Conservation (phyloP, 2,888 invertebrate genomes). For the Lacanobia oleracea region DNA sequence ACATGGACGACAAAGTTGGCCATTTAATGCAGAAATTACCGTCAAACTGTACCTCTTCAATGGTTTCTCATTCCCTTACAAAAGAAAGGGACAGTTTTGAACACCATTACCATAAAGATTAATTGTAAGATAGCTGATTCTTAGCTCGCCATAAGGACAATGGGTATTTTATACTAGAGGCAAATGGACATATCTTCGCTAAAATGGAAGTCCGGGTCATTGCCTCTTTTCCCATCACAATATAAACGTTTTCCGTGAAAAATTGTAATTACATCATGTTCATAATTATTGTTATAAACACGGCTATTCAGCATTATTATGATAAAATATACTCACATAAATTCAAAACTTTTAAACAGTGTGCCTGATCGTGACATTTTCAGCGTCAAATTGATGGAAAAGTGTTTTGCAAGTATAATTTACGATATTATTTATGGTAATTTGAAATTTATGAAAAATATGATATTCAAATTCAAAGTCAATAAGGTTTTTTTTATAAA, state of each 20-base stretch:
- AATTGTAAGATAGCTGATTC: constrained; percentile 1
- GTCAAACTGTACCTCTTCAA: no score
- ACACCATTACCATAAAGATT: constrained; percentile 18
- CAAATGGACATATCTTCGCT: background rate
- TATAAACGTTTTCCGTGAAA: background rate
- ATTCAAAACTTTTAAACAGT: constrained; percentile 31
- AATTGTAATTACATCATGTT: background rate
- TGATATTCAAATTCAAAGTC: constrained; percentile 20
- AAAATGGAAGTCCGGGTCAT: background rate
- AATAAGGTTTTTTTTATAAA: background rate
- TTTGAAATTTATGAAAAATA: constrained; percentile 26
- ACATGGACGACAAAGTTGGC: no score
- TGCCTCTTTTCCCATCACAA: background rate
- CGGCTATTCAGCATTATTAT: constrained; percentile 17
- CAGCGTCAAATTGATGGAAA: constrained; percentile 32
- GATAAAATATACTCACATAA: constrained; percentile 8
- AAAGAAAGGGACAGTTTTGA: background rate
- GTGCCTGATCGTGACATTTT: constrained; percentile 31
- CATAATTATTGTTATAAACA: background rate
- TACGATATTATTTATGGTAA: constrained; percentile 43
- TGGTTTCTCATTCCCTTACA: no score
- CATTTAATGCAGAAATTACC: no score
- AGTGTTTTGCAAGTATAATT: constrained; percentile 51
- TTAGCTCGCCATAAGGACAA: background rate
- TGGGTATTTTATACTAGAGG: constrained; percentile 4